These are phyloP conservation scores for Trimorus sp. DNA, from an alignment of 2,888 invertebrate species.

Conservation along the genomic window DNA sequence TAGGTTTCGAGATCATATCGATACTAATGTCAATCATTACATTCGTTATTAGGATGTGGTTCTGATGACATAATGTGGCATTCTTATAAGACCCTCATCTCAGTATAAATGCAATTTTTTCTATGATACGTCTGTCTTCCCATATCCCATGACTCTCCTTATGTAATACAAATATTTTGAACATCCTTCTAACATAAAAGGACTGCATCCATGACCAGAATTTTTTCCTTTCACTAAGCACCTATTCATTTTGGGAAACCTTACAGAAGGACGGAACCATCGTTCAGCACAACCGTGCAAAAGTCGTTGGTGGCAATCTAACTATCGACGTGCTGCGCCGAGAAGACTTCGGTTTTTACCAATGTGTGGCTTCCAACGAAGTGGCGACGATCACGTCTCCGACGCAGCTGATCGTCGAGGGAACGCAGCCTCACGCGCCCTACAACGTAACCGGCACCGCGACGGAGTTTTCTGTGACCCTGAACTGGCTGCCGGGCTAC, in stretches of 20 bases:
- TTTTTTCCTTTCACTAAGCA: neutral
- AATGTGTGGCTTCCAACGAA: slow-evolving; percentile 97
- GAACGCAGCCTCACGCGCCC: slow-evolving; percentile 98
- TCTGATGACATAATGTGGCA: no score
- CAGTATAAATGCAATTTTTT: no score
- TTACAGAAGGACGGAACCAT: slow-evolving; percentile 83
- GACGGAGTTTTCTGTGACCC: slow-evolving; percentile 93
- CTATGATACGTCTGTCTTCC: no score
- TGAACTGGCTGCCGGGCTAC: slow-evolving; percentile 97
- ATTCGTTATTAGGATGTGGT: no score
- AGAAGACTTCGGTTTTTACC: slow-evolving; percentile 96
- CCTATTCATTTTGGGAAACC: slow-evolving; percentile 34
- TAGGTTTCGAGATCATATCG: no score
- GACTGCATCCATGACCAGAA: no score
- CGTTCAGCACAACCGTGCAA: slow-evolving; percentile 90
- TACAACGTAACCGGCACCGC: slow-evolving; percentile 96
- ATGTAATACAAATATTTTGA: no score
- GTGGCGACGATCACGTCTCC: slow-evolving; percentile 96
- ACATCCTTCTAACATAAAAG: neutral
- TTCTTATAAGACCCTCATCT: no score
- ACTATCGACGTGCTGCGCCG: slow-evolving; percentile 93
- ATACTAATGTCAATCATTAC: no score
- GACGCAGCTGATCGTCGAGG: slow-evolving; percentile 94
- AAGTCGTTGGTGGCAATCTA: slow-evolving; percentile 92
- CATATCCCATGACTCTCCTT: no score